Base-by-base conservation (phyloP, 2,113 vertebrate genomes). In the Tichodroma muraria region DNA sequence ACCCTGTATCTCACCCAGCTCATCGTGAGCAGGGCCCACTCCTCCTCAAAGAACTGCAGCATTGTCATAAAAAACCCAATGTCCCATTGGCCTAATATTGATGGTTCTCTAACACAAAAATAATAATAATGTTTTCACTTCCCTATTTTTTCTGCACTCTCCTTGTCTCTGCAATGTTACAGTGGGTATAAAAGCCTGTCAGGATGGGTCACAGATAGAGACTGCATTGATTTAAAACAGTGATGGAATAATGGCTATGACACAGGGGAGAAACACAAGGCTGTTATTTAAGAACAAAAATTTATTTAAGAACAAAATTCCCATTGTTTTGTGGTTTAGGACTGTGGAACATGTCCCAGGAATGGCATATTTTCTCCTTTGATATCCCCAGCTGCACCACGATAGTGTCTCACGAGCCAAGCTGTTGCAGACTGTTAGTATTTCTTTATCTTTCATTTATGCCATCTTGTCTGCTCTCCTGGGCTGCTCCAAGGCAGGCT, bases 371-470 rank as follows among this genome's bases (percentile, higher is more conserved):
- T 92, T 82, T 81, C 73, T 82, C 80, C 83, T 85, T 79, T 4
- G 1, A 20, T 53, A 88, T 82, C 72, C 71, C 38, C 50, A 88
- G 65, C 83, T 40, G 61, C 35, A 70, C 91, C 53, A 44, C 1
- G 0, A 70, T 40, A 42, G 35, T 13, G 31, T 53, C 82, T 84
- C 72, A 40, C 10, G 60, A 88, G 85, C 85, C 60, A 71, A 64
- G 52, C 90, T 77, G 85, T 35, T 92, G 90, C 85, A 91, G 64
- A 27, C 72, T 76, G 33, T 95, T 96, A 80, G 68, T 70, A 60
- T 73, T 90, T 85, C 92, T 94, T 89, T 93, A 80, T 88, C 92
- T 96, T 94, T 66, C 95, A 91, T 92, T 96, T 96, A 70, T 93
- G 89, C 78, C 84, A 47, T 77, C 84, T 59, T 83, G 80, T 77